These are phyloP conservation scores for Characodon lateralis DNA, from an alignment of 2,797 vertebrate genomes.

Conservation along the genomic window DNA sequence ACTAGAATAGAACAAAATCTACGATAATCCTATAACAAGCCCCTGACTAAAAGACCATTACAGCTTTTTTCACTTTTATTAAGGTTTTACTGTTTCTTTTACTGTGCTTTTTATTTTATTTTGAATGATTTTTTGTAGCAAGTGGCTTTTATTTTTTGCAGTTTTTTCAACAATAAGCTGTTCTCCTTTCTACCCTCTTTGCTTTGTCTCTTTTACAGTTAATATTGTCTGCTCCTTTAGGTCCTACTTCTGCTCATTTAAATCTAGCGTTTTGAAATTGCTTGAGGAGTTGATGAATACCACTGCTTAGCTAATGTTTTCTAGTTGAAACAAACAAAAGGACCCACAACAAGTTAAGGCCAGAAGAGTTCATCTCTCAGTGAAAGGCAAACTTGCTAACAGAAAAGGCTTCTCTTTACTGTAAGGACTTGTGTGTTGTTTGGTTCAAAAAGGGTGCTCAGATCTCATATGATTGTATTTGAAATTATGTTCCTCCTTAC, in stretches of 20 bases:
- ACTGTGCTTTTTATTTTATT: too few species aligned
- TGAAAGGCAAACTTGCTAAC: conserved; percentile 40
- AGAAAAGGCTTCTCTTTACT: background rate
- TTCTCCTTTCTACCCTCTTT: background rate
- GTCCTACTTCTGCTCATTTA: conserved; percentile 16
- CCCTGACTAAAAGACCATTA: conserved; percentile 9
- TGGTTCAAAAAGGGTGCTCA: background rate
- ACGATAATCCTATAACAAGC: conserved; percentile 29
- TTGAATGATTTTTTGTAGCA: too few species aligned
- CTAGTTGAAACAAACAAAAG: conserved; percentile 32
- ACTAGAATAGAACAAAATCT: conserved; percentile 13
- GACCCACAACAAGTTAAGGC: conserved; percentile 27
- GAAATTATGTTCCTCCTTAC: background rate
- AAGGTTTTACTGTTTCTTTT: background rate
- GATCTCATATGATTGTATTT: background rate
- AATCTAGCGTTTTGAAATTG: conserved; percentile 19
- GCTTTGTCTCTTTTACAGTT: background rate
- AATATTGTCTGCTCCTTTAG: conserved; percentile 1
- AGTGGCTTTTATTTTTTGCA: too few species aligned
- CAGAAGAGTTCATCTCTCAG: conserved; percentile 17
- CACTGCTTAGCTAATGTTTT: conserved; percentile 22
- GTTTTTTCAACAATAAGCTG: too few species aligned
- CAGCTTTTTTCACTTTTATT: conserved; percentile 3
- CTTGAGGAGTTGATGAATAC: conserved; percentile 22
- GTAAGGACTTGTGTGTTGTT: conserved; percentile 23